Base-by-base conservation (phyloP, 2,797 vertebrate species). In the Gadopsis bispinosus region DNA sequence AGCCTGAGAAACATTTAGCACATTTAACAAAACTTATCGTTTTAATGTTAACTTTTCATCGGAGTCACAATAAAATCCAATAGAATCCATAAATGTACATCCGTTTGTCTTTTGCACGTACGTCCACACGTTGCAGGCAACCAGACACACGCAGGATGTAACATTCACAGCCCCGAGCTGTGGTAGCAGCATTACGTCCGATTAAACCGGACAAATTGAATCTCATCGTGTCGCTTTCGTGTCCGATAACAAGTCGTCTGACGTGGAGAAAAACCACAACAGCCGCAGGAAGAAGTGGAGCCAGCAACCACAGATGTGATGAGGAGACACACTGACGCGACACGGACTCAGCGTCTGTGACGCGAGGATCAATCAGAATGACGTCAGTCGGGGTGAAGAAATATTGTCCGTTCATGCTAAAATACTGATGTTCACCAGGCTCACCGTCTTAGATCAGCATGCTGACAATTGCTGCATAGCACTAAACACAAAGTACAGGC, bases 191-290 rank as follows among this genome's bases (percentile, higher is more conserved):
- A 70, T 92, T 83, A 91, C 50, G 74, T 86, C 86, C 73, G 81
- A 89, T 89, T 84, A 83, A 82, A 83, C 8, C 77, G 10, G 53
- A 64, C 73, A 80, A 90, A 92, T 91, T 13, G 20, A 87, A 92
- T 92, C 81, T 83, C 65, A 4, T 19, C 39, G 79, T 83, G 88
- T 83, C 33, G 35, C 80, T 81, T 85, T 88, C 77, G 75, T 68
- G 81, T 80, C 75, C 22, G 81, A 87, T 70, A 80, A 75, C 66
- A 67, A 80, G 71, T 29, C 12, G 48, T 19, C 19, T 67, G 65
- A 81, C 20, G 54, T 54, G 62, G 69, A 68, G 63, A 63, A 69
- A 61, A 77, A 54, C 59, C 64, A 56, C 39, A n/a, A 4, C 62
- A 47, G 45, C 53, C 37, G 43, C 66, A 75, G 55, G 45, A 14